phyloP scores from a whole-genome alignment of 2,888 invertebrate genomes.

The Hymenopus coronatus region DNA sequence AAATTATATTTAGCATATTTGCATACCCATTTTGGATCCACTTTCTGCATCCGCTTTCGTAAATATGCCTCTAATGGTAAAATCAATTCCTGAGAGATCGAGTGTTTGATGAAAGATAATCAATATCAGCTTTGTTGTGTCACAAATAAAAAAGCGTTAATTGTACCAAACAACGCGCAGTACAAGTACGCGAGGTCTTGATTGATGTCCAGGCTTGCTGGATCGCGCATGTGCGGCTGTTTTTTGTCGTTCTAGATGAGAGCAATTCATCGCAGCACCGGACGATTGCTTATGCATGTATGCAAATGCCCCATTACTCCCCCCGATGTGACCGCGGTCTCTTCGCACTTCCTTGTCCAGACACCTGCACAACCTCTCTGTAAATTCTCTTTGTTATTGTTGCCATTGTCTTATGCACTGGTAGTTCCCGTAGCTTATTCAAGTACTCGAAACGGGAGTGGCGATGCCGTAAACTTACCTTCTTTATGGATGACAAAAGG shows the following conservation, averaged over 20 bases:
- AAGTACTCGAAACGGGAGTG: background rate
- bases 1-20: background rate
- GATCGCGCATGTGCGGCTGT: background rate
- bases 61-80: background rate
- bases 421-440: background rate
- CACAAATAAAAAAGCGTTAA: background rate
- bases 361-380: background rate
- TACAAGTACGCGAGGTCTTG: background rate
- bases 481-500: background rate
- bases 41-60: background rate
- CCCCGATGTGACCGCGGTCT: background rate
- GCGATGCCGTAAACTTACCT: background rate
- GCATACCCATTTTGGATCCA: background rate
- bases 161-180: background rate
- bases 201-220: background rate
- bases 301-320: background rate
- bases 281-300: background rate
- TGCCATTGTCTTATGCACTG: background rate
- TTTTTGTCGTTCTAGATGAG: background rate
- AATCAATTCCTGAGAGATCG: background rate
- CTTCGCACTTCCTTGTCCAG: background rate
- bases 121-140: background rate
- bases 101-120: background rate
- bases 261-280: background rate
- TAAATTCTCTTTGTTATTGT: background rate